phyloP scores from a whole-genome alignment of 2,113 vertebrate genomes.

The Kryptolebias marmoratus region DNA sequence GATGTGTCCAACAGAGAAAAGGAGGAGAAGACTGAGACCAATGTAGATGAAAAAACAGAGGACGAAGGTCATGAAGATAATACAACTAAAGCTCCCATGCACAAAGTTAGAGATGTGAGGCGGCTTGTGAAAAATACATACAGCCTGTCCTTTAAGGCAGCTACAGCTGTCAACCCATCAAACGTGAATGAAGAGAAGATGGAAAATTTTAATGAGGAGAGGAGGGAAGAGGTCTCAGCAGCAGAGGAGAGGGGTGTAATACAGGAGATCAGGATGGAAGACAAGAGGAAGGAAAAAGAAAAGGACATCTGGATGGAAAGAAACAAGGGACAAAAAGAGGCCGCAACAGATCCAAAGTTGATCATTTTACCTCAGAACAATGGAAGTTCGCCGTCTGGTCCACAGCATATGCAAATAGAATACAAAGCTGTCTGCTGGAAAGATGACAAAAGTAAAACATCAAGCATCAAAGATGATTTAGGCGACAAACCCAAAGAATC shows the following conservation, averaged over 20 bases:
- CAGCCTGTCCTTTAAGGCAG: constrained; percentile 83
- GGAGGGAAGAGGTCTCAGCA: constrained; percentile 16
- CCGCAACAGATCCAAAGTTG: constrained; percentile 44
- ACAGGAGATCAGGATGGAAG: constrained; percentile 16
- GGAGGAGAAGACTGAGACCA: constrained; percentile 19
- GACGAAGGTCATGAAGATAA: constrained; percentile 50
- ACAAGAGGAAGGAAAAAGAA: constrained; percentile 13
- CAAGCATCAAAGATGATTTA: constrained; percentile 15
- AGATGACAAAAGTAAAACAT: constrained; percentile 67
- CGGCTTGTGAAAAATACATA: constrained; percentile 90
- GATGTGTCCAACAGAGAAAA: constrained; percentile 27
- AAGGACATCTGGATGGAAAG: constrained; percentile 14
- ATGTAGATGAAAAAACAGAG: constrained; percentile 46
- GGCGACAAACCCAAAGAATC: constrained; percentile 29
- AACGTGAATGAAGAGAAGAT: constrained; percentile 24
- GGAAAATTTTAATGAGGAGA: constrained; percentile 16
- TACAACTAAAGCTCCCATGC: constrained; percentile 73
- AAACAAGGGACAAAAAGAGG: constrained; percentile 31
- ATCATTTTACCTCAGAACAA: constrained; percentile 37
- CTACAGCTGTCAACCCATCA: constrained; percentile 25
- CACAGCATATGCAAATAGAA: constrained; percentile 80
- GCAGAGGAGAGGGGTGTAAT: constrained; percentile 12
- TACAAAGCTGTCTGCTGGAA: constrained; percentile 81
- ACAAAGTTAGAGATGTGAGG: constrained; percentile 88
- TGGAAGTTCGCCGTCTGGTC: constrained; percentile 41